A percentile compares a stretch with the other conserved stretches of the same genome.
phyloP scores from a whole-genome alignment of 2,888 invertebrate genomes.

The Pycnomerus fuliginosus region DNA sequence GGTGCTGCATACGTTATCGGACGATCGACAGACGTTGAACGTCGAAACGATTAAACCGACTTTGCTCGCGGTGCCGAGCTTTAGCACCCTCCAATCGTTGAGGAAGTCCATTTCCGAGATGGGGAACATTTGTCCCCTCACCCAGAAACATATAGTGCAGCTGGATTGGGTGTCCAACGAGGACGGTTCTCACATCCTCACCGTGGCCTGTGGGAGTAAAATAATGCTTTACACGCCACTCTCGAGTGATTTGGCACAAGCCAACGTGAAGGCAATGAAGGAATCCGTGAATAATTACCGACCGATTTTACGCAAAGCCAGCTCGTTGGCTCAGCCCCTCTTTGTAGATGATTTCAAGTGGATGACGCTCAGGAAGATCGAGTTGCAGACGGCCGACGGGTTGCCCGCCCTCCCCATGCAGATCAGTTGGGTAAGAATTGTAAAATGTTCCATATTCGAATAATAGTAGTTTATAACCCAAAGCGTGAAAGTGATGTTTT shows the following conservation, averaged over 20 bases:
- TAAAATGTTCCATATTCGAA: no score
- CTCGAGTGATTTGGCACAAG: slow-evolving; percentile 91
- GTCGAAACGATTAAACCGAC: slow-evolving; percentile 50
- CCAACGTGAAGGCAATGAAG: slow-evolving; percentile 73
- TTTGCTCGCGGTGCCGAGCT: slow-evolving; percentile 84
- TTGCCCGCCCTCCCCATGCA: slow-evolving; percentile 97
- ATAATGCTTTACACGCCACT: slow-evolving; percentile 91
- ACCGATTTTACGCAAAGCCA: slow-evolving; percentile 85
- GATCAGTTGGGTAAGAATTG: slow-evolving; percentile 95
- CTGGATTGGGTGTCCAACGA: slow-evolving; percentile 99
- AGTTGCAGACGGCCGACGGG: slow-evolving; percentile 91
- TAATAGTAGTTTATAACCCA: no score
- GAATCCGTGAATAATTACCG: slow-evolving; percentile 81
- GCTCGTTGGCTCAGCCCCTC: slow-evolving; percentile 85
- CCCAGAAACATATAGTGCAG: slow-evolving; percentile 91
- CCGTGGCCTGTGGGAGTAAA: slow-evolving; percentile 93
- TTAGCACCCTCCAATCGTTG: slow-evolving; percentile 84
- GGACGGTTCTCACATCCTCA: slow-evolving; percentile 96
- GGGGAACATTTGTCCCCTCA: slow-evolving; percentile 86
- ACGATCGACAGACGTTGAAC: slow-evolving; percentile 51
- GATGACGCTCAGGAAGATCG: slow-evolving; percentile 93
- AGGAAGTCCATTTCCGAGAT: slow-evolving; percentile 87
- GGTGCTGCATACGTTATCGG: slow-evolving; percentile 77
- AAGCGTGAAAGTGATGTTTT: no score
- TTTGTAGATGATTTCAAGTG: slow-evolving; percentile 92